Percentiles rank a stretch among this genome's conserved stretches.
These are phyloP conservation scores for Trematomus loennbergii DNA, from an alignment of 2,113 vertebrate species.

Conservation along the genomic window DNA sequence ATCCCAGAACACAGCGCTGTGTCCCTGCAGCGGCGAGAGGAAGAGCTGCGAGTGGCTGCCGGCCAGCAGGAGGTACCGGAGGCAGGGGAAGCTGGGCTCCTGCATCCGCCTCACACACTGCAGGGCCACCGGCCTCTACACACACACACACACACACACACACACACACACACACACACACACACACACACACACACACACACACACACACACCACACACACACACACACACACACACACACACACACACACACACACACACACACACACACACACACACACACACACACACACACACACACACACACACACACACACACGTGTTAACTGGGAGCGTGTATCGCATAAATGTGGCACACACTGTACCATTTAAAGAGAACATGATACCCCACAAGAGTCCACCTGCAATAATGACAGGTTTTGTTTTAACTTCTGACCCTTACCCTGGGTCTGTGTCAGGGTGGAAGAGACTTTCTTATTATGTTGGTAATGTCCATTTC, in stretches of 20 bases:
- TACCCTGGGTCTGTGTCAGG: not conserved
- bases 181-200: not conserved
- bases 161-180: not conserved
- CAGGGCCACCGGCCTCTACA: constrained; percentile 89
- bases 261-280: no score
- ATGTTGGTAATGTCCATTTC: not conserved
- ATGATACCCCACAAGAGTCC: not conserved
- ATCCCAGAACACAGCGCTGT: constrained; percentile 93
- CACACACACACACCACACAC: not conserved
- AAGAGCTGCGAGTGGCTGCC: constrained; percentile 91
- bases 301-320: no score
- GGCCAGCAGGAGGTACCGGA: constrained; percentile 89
- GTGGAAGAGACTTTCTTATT: not conserved
- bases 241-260: no score
- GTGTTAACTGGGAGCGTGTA: not conserved
- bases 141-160: constrained; percentile 19
- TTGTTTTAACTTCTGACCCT: no score
- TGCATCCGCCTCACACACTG: constrained; percentile 93
- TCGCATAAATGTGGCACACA: not conserved
- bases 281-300: no score
- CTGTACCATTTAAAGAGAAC: not conserved
- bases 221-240: not conserved
- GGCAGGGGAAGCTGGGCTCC: constrained; percentile 92
- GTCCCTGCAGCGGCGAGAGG: constrained; percentile 89
- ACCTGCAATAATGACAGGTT: not conserved